Base-by-base conservation (phyloP, 2,113 vertebrate genomes). In the Hippocampus barbouri region DNA sequence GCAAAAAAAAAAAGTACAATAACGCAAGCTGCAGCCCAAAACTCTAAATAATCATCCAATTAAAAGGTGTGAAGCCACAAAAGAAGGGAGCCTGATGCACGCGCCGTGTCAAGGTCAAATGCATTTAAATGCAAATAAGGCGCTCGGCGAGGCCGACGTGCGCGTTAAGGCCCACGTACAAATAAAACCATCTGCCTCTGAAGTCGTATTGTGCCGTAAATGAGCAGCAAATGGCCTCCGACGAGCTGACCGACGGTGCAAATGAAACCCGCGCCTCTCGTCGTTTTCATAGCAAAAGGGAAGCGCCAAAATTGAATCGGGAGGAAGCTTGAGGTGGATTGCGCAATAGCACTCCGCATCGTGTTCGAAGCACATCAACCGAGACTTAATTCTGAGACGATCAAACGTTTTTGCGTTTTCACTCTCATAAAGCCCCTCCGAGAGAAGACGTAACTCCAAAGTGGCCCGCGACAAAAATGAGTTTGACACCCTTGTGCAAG, bases 11-110 rank as follows among this genome's bases (percentile, higher is more conserved):
- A n/a, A n/a, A 56, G n/a, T 56, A 56, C 23, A 56, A 56, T 56
- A 56, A 56, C 21, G 74, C 80, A 76, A 85, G 83, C 78, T 79
- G 83, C 59, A 82, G 79, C 78, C 86, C 81, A 83, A 86, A 85
- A 87, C 87, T 83, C 83, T 84, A 89, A 90, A 90, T 91, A 91
- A 93, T 90, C 88, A 88, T 87, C 89, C 89, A 91, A 90, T 91
- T 91, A 91, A 90, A 38, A 90, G 88, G 89, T 90, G 89, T 83
- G 86, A 86, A 85, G 79, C 80, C 86, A 89, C 81, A 83, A 85
- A 89, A 85, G 85, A 34, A 14, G 59, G 64, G 72, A 86, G 78
- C 53, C 9, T 8, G 51, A 8, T 2, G 21, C n/a, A 80, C 80
- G 78, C 81, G 74, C 74, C 82, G 84, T 83, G 75, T 88, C 88